Base-by-base conservation (phyloP, 2,113 vertebrate species). In the Butorides virescens region DNA sequence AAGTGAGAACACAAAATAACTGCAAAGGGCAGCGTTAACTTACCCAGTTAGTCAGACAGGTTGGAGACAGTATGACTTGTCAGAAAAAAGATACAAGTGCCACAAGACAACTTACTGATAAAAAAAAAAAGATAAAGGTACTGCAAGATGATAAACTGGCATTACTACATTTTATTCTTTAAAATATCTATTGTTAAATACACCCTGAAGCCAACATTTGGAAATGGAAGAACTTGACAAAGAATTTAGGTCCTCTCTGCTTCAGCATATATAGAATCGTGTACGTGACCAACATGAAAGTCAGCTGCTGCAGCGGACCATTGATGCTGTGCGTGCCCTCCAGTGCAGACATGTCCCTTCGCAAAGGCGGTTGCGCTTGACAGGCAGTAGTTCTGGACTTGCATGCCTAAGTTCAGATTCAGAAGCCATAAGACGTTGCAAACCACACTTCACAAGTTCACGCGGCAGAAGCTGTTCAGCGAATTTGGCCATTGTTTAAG, bases 401-500 rank as follows among this genome's bases (percentile, higher is more conserved):
- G 56, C 86, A 92, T 75, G 59, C 36, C 17, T 74, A 79, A 94
- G 67, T 79, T 93, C 96, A 96, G 81, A 89, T 78, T 21, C 55
- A 96, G 46, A 86, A 94, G 91, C 58, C 87, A 84, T 95, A 86
- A 96, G 97, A 93, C 55, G 55, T 27, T 47, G 34, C 63, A 95
- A 96, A 91, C 53, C 46, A 85, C 58, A n/a, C 77, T 86, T 95
- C 83, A 78, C 73, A 90, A 29, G 86, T 86, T 93, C 55, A 88
- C 84, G 90, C 27, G 17, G 88, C 80, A 93, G 56, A 92, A 97
- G 87, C 26, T 78, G 50, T 72, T 76, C 27, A 26, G 72, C 17
- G 21, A 85, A 91, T 96, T 25, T 95, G 73, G 65, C 70, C 78
- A 92, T 95, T 96, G 88, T 96, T 93, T 81, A 37, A 95, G 82